Percentiles rank a stretch among this genome's conserved stretches.
Evolutionary conservation across 2,888 invertebrate genomes (phyloP).

Genomic region (Himalopsyche kuldschensis): DNA sequence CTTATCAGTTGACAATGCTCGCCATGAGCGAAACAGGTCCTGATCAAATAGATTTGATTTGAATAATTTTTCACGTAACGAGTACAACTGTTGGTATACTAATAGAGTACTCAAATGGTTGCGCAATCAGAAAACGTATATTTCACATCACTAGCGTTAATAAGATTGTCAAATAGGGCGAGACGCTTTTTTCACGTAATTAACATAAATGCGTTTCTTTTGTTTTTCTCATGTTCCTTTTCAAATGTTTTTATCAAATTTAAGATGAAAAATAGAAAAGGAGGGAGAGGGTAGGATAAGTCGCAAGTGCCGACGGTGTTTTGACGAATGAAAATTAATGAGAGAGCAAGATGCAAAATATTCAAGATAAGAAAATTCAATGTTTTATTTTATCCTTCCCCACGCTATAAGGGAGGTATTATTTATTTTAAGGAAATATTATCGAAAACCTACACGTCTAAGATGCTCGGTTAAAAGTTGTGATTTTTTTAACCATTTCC

Average conservation of each 20-base stretch:
- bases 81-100: no score
- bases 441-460: not conserved
- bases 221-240: not conserved
- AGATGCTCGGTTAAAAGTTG: not conserved
- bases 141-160: not conserved
- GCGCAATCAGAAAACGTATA: no score
- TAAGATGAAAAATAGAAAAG: not conserved
- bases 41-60: no score
- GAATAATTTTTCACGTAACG: no score
- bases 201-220: not conserved
- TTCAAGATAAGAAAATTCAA: constrained; percentile 18
- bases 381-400: constrained; percentile 16
- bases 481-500: no score
- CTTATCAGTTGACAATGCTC: no score
- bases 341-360: constrained; percentile 14
- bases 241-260: not conserved
- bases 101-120: no score
- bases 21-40: no score
- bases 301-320: constrained; percentile 21
- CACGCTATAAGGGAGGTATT: not conserved
- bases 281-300: not conserved
- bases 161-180: not conserved
- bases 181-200: not conserved
- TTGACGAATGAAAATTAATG: constrained; percentile 26
- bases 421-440: not conserved